Base-by-base conservation (phyloP, 2,113 vertebrate genomes). In the Syngnathus floridae region DNA sequence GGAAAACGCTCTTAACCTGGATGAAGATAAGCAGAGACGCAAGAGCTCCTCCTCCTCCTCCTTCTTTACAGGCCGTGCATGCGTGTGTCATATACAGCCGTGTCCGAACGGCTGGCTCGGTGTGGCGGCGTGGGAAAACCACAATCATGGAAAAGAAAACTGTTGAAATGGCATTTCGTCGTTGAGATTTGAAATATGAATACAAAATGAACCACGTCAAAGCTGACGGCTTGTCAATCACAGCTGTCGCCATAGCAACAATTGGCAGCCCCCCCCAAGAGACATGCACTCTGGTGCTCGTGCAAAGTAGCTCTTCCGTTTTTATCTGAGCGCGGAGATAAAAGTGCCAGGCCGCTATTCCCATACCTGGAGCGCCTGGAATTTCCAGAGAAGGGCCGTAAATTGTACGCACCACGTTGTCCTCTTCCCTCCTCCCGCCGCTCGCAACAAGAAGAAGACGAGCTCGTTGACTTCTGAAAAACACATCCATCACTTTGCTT, bases 321-420 rank as follows among this genome's bases (percentile, higher is more conserved):
- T 51, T 51, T 13, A 51, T 51, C 19, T 21, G 48, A 51, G 6
- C 48, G 8, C 2, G 13, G 6, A 94, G 95, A 97, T 96, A 95
- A 95, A 93, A 88, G 76, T 81, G 88, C 87, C 87, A 81, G 87
- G 76, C 77, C 82, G 77, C 84, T 83, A 74, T 90, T 87, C 88
- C 85, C 80, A 87, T 88, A 87, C 86, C 91, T 90, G 88, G 86
- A 87, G 86, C 84, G 87, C 77, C 13, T 90, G 88, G 91, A 92
- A 93, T 95, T 94, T 91, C 91, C 91, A 85, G 92, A 72, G 88
- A 77, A 70, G 40, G 45, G 90, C 91, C 90, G 91, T 95, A 95
- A 95, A 95, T 93, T 82, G 87, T 91, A 82, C 78, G 70, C 78
- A 62, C 78, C 71, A 78, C 66, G 46, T 72, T 66, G 78, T 85